These are phyloP conservation scores for Saturnia pavonia DNA, from an alignment of 2,888 invertebrate genomes.

Conservation along the genomic window DNA sequence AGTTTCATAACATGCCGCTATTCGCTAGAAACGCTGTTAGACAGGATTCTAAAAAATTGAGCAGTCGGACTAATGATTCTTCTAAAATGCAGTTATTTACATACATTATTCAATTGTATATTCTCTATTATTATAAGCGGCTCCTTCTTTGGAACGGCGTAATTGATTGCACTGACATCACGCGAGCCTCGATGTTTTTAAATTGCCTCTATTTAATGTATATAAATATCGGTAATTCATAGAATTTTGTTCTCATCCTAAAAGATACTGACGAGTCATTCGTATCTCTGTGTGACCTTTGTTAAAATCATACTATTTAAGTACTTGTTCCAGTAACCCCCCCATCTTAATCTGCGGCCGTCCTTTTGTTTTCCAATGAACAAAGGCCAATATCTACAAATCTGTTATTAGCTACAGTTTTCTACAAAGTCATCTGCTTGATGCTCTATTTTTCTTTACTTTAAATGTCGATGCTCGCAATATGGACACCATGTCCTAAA, in stretches of 20 bases:
- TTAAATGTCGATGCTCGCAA: slow-evolving; percentile 41
- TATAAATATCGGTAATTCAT: slow-evolving; percentile 31
- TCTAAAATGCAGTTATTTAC: slow-evolving; percentile 51
- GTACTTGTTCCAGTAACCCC: slow-evolving; percentile 62
- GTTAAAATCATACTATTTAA: slow-evolving; percentile 45
- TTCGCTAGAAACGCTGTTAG: slow-evolving; percentile 8
- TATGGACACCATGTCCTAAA: slow-evolving; percentile 41
- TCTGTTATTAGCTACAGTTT: slow-evolving; percentile 36
- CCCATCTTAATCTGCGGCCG: slow-evolving; percentile 43
- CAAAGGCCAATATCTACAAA: slow-evolving; percentile 41
- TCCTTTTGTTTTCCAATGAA: slow-evolving; percentile 49
- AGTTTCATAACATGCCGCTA: background rate
- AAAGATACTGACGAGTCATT: slow-evolving; percentile 52
- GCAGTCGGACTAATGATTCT: slow-evolving; percentile 44
- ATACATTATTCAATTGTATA: slow-evolving; percentile 69
- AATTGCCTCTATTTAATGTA: slow-evolving; percentile 26
- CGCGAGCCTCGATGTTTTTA: slow-evolving; percentile 46
- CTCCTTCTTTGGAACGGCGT: slow-evolving; percentile 49
- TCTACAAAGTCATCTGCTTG: slow-evolving; percentile 41
- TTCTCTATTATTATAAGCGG: slow-evolving; percentile 59
- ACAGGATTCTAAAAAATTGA: slow-evolving; percentile 45
- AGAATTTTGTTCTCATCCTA: slow-evolving; percentile 36
- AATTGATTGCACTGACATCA: slow-evolving; percentile 50
- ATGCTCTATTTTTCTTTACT: slow-evolving; percentile 24
- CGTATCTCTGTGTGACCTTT: slow-evolving; percentile 43